These are phyloP conservation scores for Cyprinodon diabolis DNA, from an alignment of 2,797 vertebrate species.

Conservation along the genomic window DNA sequence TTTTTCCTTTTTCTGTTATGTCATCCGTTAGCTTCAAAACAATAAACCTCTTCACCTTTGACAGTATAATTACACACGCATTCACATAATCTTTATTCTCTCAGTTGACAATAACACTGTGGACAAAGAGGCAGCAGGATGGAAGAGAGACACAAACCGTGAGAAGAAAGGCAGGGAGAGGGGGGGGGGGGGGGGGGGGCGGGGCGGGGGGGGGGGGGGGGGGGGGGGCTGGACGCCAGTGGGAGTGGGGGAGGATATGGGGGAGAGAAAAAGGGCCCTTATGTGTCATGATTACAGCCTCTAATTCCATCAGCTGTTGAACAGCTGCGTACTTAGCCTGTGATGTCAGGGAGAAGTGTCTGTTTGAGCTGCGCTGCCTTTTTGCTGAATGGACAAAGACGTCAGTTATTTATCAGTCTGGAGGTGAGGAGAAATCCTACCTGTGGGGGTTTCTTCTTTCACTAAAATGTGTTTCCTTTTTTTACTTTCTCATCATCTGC, in stretches of 20 bases:
- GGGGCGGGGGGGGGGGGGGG: background rate
- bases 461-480: constrained; percentile 6
- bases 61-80: background rate
- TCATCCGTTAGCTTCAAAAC: constrained; percentile 26
- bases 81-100: background rate
- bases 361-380: constrained; percentile 64
- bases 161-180: constrained; percentile 7
- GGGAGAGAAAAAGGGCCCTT: constrained; percentile 61
- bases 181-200: no score
- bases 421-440: constrained; percentile 13
- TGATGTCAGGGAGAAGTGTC: constrained; percentile 65
- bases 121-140: constrained; percentile 19
- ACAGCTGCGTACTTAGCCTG: constrained; percentile 55
- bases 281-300: constrained; percentile 70
- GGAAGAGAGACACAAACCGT: constrained; percentile 16
- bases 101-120: constrained; percentile 53
- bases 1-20: background rate
- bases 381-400: constrained; percentile 68
- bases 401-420: constrained; percentile 26
- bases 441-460: background rate
- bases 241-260: constrained; percentile 54
- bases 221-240: background rate
- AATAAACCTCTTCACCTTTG: background rate
- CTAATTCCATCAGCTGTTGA: constrained; percentile 73
- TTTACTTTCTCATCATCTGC: constrained; percentile 24